These are phyloP conservation scores for Megaptera novaeangliae DNA, from an alignment of 2,113 vertebrate species.

Conservation along the genomic window DNA sequence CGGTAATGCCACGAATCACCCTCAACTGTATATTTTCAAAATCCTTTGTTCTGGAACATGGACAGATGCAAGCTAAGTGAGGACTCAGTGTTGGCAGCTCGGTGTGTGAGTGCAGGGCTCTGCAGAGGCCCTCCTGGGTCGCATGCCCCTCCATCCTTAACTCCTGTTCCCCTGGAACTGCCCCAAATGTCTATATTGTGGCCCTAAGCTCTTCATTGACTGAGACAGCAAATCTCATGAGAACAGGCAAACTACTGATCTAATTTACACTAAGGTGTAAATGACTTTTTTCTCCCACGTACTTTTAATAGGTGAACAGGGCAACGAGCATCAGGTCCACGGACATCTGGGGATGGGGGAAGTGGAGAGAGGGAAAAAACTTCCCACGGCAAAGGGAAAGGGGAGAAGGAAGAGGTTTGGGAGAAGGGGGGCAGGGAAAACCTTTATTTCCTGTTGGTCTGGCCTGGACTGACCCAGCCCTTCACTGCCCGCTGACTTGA, in stretches of 20 bases:
- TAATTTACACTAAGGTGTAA: neutral
- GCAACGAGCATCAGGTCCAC: neutral
- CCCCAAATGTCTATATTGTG: rapidly evolving
- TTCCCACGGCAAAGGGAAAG: neutral
- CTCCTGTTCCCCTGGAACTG: neutral
- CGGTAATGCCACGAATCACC: neutral
- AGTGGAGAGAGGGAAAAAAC: neutral
- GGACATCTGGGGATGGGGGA: too few relatives aligned
- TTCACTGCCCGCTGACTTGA: neutral
- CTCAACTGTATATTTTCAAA: neutral
- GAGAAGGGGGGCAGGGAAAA: neutral
- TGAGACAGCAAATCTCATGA: neutral
- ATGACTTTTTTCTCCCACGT: neutral
- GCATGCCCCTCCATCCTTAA: neutral
- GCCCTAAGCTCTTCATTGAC: neutral
- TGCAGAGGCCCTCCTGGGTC: neutral
- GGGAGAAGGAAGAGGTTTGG: neutral
- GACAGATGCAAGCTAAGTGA: too few relatives aligned
- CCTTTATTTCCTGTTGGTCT: neutral
- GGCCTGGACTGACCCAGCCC: neutral
- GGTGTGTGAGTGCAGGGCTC: neutral
- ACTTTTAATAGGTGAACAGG: neutral
- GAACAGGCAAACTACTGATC: neutral
- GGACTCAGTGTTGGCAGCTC: neutral
- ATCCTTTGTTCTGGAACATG: neutral